Conservation (phyloP, 2,797 vertebrate genomes). For the Labroides dimidiatus region DNA sequence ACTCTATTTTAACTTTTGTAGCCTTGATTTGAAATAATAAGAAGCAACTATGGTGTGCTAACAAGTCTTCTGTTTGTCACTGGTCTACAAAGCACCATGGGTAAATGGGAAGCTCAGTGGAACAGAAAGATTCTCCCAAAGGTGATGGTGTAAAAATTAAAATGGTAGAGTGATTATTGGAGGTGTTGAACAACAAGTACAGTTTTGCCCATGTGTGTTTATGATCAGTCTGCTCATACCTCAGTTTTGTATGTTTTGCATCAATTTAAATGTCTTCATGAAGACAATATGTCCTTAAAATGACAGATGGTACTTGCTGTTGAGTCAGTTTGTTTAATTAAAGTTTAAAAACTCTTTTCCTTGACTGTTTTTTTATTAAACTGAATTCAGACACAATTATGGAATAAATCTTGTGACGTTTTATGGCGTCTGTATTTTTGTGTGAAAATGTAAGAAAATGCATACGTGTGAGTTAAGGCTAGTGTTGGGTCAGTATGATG, state of each 20-base stretch:
- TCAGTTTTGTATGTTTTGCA: background rate
- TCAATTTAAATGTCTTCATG: background rate
- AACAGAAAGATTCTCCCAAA: constrained; percentile 37
- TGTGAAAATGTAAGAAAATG: too few relatives aligned
- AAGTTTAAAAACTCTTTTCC: too few relatives aligned
- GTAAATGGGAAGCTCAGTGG: background rate
- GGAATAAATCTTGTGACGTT: background rate
- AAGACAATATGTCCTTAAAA: background rate
- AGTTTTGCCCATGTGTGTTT: constrained; percentile 10
- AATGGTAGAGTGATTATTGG: constrained; percentile 65
- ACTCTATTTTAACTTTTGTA: too few relatives aligned
- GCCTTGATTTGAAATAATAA: too few relatives aligned
- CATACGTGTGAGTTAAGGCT: too few relatives aligned
- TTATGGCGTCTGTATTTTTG: too few relatives aligned
- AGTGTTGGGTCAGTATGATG: background rate
- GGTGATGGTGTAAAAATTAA: constrained; percentile 66
- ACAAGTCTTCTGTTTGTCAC: too few relatives aligned
- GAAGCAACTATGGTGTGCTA: background rate
- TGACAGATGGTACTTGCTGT: background rate
- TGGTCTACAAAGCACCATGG: background rate
- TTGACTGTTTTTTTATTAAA: too few relatives aligned
- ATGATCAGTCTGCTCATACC: background rate
- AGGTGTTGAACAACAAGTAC: constrained; percentile 80
- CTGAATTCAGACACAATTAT: background rate
- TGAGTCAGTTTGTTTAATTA: background rate